Percentiles rank a stretch among this genome's conserved stretches.
Evolutionary conservation across 2,888 invertebrate genomes (phyloP).

Genomic region (Catocala nupta): DNA sequence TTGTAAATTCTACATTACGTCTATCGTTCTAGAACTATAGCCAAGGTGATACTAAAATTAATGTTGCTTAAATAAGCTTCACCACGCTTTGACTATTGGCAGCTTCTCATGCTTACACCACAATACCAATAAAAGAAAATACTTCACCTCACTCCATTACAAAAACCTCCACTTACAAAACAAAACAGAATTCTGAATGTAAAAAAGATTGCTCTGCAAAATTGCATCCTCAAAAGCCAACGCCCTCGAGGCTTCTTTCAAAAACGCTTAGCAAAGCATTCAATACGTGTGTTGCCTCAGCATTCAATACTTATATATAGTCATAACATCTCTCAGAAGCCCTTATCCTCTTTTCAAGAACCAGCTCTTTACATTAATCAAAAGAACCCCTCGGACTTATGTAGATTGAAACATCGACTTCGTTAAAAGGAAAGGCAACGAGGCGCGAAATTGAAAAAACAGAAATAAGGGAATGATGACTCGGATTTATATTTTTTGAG

Average conservation of each 20-base stretch:
- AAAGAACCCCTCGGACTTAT: constrained; percentile 10
- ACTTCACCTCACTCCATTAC: too few relatives aligned
- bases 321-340: constrained; percentile 19
- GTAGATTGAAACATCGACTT: constrained; percentile 17
- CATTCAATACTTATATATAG: constrained; percentile 14
- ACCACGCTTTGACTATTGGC: too few relatives aligned
- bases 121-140: too few relatives aligned
- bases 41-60: too few relatives aligned
- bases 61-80: too few relatives aligned
- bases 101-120: too few relatives aligned
- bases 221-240: constrained; percentile 18
- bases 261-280: constrained; percentile 35
- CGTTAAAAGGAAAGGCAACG: constrained; percentile 8
- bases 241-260: constrained; percentile 22
- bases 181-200: constrained; percentile 11
- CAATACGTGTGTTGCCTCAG: constrained; percentile 13
- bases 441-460: constrained; percentile 3
- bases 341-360: constrained; percentile 9
- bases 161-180: too few relatives aligned
- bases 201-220: not conserved
- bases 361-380: constrained; percentile 15
- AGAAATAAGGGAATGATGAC: not conserved
- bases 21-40: too few relatives aligned
- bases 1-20: too few relatives aligned
- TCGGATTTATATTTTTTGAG: not conserved